A percentile compares a stretch with the other conserved stretches of the same genome.
Evolutionary conservation across 2,888 invertebrate genomes (phyloP).

Genomic region (Macrophya annulata): DNA sequence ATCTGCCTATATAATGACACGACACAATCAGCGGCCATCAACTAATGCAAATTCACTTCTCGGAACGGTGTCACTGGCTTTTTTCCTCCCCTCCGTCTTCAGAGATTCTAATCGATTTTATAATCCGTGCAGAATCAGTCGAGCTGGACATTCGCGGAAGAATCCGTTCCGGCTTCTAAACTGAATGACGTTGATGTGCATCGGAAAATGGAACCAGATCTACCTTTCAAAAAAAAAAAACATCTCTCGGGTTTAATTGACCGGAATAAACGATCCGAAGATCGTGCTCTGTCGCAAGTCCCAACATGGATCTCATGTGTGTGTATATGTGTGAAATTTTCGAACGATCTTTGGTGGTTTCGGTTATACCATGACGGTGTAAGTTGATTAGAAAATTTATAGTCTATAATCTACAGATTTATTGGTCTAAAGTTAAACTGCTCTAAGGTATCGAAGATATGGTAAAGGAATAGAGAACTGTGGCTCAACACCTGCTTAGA

Average conservation of each 20-base stretch:
- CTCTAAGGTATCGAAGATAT: not conserved
- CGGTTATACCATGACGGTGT: not conserved
- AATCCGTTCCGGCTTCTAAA: too few relatives aligned
- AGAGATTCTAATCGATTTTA: not conserved
- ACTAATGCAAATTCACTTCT: slow-evolving; percentile 73
- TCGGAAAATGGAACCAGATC: not conserved
- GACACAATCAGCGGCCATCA: slow-evolving; percentile 69
- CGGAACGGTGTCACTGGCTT: slow-evolving; percentile 15
- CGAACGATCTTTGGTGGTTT: not conserved
- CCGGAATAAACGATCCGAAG: not conserved
- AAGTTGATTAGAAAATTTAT: slow-evolving; percentile 41
- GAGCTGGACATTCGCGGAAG: too few relatives aligned
- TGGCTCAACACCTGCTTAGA: slow-evolving; percentile 53
- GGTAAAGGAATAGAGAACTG: slow-evolving; percentile 6
- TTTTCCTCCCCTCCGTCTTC: not conserved
- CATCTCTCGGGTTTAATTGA: too few relatives aligned
- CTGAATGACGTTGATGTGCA: too few relatives aligned
- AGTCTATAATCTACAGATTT: slow-evolving; percentile 20
- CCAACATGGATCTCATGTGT: not conserved
- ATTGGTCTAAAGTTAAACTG: not conserved
- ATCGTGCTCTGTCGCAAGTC: not conserved
- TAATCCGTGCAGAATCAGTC: too few relatives aligned
- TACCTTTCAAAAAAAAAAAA: too few relatives aligned
- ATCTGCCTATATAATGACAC: slow-evolving; percentile 75
- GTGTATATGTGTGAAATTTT: not conserved